phyloP scores from a whole-genome alignment of 2,113 vertebrate species.

The Cyanistes caeruleus region DNA sequence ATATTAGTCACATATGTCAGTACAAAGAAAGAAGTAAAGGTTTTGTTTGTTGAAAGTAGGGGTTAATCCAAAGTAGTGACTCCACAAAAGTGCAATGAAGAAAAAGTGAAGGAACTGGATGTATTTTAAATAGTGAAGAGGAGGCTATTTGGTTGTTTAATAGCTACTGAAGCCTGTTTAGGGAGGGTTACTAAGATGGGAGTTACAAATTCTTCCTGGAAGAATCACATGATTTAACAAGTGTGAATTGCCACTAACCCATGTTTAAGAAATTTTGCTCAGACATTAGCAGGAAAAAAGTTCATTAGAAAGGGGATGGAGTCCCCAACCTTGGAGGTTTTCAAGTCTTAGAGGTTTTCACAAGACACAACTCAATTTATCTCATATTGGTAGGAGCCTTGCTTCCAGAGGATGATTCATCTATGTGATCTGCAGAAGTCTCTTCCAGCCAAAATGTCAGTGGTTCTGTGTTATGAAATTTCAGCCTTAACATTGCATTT shows the following conservation, averaged over 20 bases:
- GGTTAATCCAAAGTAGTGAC: not conserved
- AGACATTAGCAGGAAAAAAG: rapidly evolving
- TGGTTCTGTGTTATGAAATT: not conserved
- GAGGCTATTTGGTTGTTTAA: not conserved
- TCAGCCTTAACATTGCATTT: not conserved
- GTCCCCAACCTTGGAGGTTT: not conserved
- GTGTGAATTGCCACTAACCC: not conserved
- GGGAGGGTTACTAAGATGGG: not conserved
- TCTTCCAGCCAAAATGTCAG: not conserved
- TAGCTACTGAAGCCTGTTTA: not conserved
- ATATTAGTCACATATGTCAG: rapidly evolving
- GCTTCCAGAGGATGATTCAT: not conserved
- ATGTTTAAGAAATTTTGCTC: not conserved
- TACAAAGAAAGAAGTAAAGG: not conserved
- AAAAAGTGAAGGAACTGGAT: not conserved
- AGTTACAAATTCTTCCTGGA: not conserved
- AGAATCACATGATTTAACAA: not conserved
- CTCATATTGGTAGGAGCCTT: not conserved
- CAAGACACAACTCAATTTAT: not conserved
- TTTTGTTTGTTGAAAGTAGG: not conserved
- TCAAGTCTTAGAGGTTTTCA: not conserved
- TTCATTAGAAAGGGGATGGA: not conserved
- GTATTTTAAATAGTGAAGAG: not conserved
- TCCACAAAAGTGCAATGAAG: not conserved
- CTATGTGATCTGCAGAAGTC: not conserved